phyloP scores from a whole-genome alignment of 2,797 vertebrate species.

The Emys orbicularis region DNA sequence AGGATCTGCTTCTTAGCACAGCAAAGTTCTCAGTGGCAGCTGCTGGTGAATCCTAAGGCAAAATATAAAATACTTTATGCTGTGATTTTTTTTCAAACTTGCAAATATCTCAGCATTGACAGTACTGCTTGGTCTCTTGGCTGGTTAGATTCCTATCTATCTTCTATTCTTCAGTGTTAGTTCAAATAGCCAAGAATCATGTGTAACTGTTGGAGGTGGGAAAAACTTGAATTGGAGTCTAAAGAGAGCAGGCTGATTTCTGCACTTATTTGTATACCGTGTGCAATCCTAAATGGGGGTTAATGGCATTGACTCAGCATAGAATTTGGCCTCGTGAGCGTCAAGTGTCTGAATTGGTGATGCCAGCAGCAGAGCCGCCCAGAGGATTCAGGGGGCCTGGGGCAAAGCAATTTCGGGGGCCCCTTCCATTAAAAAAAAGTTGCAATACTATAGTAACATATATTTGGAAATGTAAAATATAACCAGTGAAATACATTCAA shows the following conservation, averaged over 20 bases:
- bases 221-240: background rate
- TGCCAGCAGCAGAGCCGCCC: background rate
- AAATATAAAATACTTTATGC: background rate
- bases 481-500: no score
- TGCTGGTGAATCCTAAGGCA: background rate
- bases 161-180: background rate
- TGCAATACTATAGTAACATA: no score
- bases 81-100: background rate
- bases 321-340: background rate
- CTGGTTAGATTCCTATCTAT: no score
- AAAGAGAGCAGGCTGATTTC: background rate
- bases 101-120: background rate
- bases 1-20: accelerated
- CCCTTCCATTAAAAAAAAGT: no score
- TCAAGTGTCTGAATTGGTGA: background rate
- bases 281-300: background rate
- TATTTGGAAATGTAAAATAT: no score
- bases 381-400: no score
- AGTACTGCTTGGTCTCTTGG: background rate
- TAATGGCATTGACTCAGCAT: background rate
- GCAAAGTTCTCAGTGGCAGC: background rate
- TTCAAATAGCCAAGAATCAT: background rate
- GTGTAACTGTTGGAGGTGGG: background rate
- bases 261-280: background rate
- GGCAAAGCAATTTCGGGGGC: no score